Base-by-base conservation (phyloP, 1,140 invertebrate genomes). In the Drosophila kepulauana region DNA sequence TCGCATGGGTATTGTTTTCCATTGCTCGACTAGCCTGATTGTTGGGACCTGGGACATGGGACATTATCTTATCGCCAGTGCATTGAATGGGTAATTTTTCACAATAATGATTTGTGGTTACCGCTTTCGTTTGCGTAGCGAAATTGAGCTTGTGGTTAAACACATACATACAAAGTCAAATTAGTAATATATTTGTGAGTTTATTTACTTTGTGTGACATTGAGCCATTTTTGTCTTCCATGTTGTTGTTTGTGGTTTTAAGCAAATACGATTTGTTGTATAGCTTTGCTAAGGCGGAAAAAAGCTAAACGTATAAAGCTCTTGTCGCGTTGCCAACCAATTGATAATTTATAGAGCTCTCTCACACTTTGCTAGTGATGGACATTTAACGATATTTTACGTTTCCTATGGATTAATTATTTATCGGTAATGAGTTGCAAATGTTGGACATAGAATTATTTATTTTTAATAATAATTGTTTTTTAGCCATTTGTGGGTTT, bases 61-160 rank as follows among this genome's bases (percentile, higher is more conserved):
- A 4, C 25, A 46, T 68, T 87, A 87, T 87, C 84, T 87, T 87
- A 87, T 87, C 84, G 59, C 30, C 16, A 1, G 7, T 45, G 48
- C 56, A 48, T 30, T 28, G n/a, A 48, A 5, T 62, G n/a, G 11
- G 11, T 41, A 57, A 35, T 35, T 49, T 16, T 46, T 33, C 33
- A 1, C 13, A 35, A 15, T 67, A 56, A 15, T 48, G 15, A 13
- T 38, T 52, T 46, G 52, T 46, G 38, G 10, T n/a, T 30, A 43
- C 11, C 7, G 13, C n/a, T 2, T 30, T 30, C 49, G 13, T 20
- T 51, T 20, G 6, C 15, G 11, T 10, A 41, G 38, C 0, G 11
- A 41, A 41, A 41, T 41, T 41, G n/a, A 13, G n/a, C 41, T 57
- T 33, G 11, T 20, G 25, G 49, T 52, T 30, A 0, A 0, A 30